Conservation (phyloP, 2,888 invertebrate species). For the Campopleginae sp. region DNA sequence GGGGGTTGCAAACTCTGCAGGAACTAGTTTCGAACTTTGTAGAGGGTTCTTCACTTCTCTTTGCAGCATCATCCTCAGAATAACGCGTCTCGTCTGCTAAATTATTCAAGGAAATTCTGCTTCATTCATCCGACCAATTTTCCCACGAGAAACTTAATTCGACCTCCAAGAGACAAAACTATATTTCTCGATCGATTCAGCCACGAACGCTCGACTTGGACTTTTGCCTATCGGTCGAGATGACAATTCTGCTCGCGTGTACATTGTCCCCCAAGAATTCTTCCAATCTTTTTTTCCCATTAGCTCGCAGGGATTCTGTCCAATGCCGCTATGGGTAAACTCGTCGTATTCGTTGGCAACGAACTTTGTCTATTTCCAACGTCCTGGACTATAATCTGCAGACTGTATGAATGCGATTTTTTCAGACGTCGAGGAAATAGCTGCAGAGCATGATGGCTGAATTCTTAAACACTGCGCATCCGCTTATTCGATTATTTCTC, state of each 20-base stretch:
- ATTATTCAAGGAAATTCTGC: slow-evolving; percentile 67
- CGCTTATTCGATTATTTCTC: slow-evolving; percentile 62
- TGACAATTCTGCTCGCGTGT: not conserved
- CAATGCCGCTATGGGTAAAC: not conserved
- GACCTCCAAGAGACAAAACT: not conserved
- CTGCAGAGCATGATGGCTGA: not conserved
- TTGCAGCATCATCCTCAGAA: slow-evolving; percentile 60
- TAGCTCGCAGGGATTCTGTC: slow-evolving; percentile 40
- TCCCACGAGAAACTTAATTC: slow-evolving; percentile 65
- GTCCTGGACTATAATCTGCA: slow-evolving; percentile 11
- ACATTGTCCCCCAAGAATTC: slow-evolving; percentile 26
- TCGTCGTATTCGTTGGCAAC: not conserved
- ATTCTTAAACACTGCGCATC: slow-evolving; percentile 6
- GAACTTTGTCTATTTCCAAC: not conserved
- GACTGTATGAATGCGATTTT: slow-evolving; percentile 28
- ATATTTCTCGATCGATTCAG: slow-evolving; percentile 42
- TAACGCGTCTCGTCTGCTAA: slow-evolving; percentile 33
- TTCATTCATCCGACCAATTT: slow-evolving; percentile 78
- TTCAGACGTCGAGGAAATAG: not conserved
- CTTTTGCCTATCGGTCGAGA: slow-evolving; percentile 23
- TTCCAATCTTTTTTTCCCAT: slow-evolving; percentile 53
- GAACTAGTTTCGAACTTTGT: slow-evolving; percentile 75
- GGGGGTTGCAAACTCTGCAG: slow-evolving; percentile 71
- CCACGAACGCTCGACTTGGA: slow-evolving; percentile 4
- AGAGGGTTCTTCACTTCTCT: slow-evolving; percentile 69